phyloP scores from a whole-genome alignment of 2,113 vertebrate genomes.

The Himantopus leucocephalus region DNA sequence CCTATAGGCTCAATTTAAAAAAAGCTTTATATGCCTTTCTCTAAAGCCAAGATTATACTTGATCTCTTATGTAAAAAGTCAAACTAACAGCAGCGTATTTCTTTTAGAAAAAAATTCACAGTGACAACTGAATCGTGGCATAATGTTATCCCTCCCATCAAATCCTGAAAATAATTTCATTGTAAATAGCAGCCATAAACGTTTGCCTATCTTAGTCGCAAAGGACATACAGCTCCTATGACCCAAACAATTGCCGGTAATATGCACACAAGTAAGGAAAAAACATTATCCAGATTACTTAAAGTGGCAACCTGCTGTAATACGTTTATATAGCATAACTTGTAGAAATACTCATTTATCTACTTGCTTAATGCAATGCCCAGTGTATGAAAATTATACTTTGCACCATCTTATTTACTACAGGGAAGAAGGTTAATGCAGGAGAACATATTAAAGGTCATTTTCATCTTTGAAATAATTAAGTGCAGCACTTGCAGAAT shows the following conservation, averaged over 20 bases:
- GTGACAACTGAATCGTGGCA: accelerated
- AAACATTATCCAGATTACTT: neutral
- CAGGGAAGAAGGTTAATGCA: neutral
- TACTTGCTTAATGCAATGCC: neutral
- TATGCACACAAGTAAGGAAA: neutral
- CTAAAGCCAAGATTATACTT: neutral
- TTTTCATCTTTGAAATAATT: conserved; percentile 55
- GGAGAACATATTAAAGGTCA: conserved; percentile 22
- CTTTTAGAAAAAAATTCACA: neutral
- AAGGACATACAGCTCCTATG: neutral
- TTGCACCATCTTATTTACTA: conserved; percentile 1
- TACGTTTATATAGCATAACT: neutral
- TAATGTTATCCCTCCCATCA: neutral
- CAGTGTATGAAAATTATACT: neutral
- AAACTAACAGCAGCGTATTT: neutral
- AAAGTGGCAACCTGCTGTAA: neutral
- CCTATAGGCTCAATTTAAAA: neutral
- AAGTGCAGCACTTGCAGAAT: conserved; percentile 12
- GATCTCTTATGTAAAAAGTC: neutral
- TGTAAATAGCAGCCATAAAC: neutral
- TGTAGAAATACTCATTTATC: neutral
- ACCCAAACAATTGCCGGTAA: neutral
- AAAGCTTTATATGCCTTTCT: neutral
- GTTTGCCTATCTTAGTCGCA: neutral
- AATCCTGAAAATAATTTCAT: neutral